Percentiles rank a stretch among this genome's conserved stretches.
Conservation (phyloP, 1,140 invertebrate genomes). For the Drosophila yakuba region DNA sequence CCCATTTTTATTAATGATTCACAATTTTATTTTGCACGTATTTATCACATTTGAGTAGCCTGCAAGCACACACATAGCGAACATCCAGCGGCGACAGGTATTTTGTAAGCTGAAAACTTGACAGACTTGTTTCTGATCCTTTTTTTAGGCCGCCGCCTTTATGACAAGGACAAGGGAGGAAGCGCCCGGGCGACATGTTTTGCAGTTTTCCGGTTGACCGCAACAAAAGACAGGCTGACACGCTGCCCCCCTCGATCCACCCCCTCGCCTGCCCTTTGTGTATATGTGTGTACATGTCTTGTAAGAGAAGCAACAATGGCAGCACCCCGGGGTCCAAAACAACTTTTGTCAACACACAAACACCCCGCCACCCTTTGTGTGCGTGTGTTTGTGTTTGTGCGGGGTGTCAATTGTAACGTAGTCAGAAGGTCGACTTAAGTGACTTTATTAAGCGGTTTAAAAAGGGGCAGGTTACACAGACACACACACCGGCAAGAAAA, state of each 20-base stretch:
- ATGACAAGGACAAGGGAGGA: conserved; percentile 61
- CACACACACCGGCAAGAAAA: conserved; percentile 2
- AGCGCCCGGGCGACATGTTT: conserved; percentile 77
- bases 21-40: conserved; percentile 80
- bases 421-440: conserved; percentile 81
- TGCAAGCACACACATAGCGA: conserved; percentile 26
- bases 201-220: conserved; percentile 84
- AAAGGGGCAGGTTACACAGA: conserved; percentile 63
- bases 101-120: conserved; percentile 81
- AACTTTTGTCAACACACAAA: conserved; percentile 72
- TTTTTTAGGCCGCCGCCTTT: conserved; percentile 55
- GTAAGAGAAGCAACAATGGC: conserved; percentile 71
- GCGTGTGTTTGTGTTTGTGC: conserved; percentile 12
- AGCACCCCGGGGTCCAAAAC: conserved; percentile 66
- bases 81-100: conserved; percentile 70
- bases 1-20: conserved; percentile 78
- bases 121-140: conserved; percentile 81
- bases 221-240: conserved; percentile 84
- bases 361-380: conserved; percentile 15
- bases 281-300: conserved; percentile 41
- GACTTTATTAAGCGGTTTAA: conserved; percentile 84
- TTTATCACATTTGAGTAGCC: conserved; percentile 78
- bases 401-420: conserved; percentile 83
- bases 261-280: background rate
- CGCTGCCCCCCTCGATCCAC: conserved; percentile 42